phyloP scores from a whole-genome alignment of 2,797 vertebrate genomes.

The Brotogeris chrysoptera region DNA sequence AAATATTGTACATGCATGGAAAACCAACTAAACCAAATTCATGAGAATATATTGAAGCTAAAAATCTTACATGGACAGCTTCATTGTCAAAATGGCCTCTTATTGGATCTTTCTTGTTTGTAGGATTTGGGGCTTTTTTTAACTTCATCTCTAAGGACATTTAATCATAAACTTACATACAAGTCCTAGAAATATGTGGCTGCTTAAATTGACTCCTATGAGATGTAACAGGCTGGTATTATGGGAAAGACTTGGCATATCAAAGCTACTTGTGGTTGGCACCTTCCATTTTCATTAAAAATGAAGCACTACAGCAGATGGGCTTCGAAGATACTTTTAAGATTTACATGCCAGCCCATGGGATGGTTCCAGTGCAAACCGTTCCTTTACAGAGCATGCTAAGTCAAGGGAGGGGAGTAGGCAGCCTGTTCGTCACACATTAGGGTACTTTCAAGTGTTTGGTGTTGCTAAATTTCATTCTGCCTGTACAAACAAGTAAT shows the following conservation, averaged over 20 bases:
- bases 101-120: background rate
- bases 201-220: slow-evolving; percentile 50
- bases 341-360: slow-evolving; percentile 65
- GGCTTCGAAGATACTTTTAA: slow-evolving; percentile 72
- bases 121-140: background rate
- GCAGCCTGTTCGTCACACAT: slow-evolving; percentile 52
- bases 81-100: background rate
- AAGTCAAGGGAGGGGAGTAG: slow-evolving; percentile 46
- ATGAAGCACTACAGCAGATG: slow-evolving; percentile 68
- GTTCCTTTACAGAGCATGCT: slow-evolving; percentile 37
- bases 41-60: background rate
- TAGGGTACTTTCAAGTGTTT: slow-evolving; percentile 59
- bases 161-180: slow-evolving; percentile 26
- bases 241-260: slow-evolving; percentile 25
- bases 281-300: slow-evolving; percentile 74
- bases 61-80: background rate
- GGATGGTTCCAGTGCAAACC: slow-evolving; percentile 65
- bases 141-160: background rate
- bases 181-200: slow-evolving; percentile 17
- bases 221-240: slow-evolving; percentile 31
- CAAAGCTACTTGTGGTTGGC: slow-evolving; percentile 35
- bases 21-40: background rate
- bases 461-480: slow-evolving; percentile 54
- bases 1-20: background rate
- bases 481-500: slow-evolving; percentile 35